Evolutionary conservation across 2,113 vertebrate genomes (phyloP).

Genomic region (Sturnira hondurensis): DNA sequence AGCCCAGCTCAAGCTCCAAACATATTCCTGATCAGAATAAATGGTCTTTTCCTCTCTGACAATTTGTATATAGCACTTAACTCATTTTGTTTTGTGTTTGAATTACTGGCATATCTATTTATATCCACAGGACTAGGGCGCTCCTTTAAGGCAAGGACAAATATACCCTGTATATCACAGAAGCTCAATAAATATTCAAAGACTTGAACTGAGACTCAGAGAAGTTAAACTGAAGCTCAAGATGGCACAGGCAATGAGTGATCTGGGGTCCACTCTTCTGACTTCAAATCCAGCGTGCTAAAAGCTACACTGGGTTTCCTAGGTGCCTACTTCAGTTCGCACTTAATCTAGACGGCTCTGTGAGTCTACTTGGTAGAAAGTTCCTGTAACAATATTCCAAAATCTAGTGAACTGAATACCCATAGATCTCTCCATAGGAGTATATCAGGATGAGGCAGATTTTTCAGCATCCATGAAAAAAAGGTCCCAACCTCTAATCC

Average conservation of each 20-base stretch:
- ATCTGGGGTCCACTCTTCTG: background rate
- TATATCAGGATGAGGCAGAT: background rate
- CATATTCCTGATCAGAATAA: background rate
- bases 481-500: background rate
- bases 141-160: background rate
- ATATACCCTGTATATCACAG: background rate
- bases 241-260: background rate
- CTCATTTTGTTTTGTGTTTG: constrained; percentile 8
- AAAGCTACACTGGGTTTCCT: background rate
- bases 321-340: background rate
- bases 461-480: background rate
- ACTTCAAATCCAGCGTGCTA: background rate
- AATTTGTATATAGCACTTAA: constrained; percentile 2
- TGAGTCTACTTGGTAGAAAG: background rate
- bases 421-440: background rate
- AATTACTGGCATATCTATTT: constrained; percentile 14
- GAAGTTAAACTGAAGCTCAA: background rate
- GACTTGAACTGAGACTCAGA: background rate
- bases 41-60: background rate
- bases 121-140: background rate
- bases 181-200: background rate
- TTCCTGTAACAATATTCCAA: constrained; percentile 21
- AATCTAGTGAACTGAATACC: background rate
- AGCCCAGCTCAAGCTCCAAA: background rate
- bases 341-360: background rate